A percentile compares a stretch with the other conserved stretches of the same genome.
phyloP scores from a whole-genome alignment of 2,113 vertebrate genomes.

The Strix aluco region DNA sequence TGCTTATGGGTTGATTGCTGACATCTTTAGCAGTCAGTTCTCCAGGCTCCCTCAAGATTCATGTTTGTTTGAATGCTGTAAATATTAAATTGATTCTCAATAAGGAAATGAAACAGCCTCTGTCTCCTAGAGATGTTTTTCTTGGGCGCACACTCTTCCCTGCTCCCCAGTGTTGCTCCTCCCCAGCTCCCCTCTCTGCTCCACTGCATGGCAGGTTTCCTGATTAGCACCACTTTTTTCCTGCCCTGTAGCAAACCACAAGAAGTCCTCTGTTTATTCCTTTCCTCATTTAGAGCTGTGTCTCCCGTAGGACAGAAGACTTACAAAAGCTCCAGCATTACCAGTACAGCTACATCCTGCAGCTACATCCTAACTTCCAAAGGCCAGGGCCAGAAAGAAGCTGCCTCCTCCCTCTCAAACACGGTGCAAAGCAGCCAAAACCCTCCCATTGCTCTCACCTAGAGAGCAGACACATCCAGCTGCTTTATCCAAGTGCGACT shows the following conservation, averaged over 20 bases:
- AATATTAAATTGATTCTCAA: slow-evolving; percentile 21
- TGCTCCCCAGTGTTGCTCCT: background rate
- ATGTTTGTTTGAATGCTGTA: background rate
- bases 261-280: background rate
- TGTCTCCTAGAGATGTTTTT: background rate
- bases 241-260: background rate
- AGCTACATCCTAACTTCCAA: background rate
- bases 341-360: background rate
- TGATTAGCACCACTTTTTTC: background rate
- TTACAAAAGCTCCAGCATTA: background rate
- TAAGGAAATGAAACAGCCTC: slow-evolving; percentile 25
- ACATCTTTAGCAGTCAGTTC: background rate
- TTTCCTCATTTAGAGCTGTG: background rate
- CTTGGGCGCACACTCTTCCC: background rate
- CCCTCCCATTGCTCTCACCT: background rate
- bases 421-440: background rate
- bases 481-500: background rate
- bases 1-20: background rate
- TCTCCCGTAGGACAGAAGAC: background rate
- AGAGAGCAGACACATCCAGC: rapidly evolving
- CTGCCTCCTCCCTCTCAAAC: background rate
- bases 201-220: background rate
- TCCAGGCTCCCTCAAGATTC: background rate
- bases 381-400: background rate
- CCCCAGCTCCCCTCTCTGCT: background rate